Percentiles rank a stretch among this genome's conserved stretches.
Evolutionary conservation across 2,888 invertebrate genomes (phyloP).

Genomic region (Dicycla oo): DNA sequence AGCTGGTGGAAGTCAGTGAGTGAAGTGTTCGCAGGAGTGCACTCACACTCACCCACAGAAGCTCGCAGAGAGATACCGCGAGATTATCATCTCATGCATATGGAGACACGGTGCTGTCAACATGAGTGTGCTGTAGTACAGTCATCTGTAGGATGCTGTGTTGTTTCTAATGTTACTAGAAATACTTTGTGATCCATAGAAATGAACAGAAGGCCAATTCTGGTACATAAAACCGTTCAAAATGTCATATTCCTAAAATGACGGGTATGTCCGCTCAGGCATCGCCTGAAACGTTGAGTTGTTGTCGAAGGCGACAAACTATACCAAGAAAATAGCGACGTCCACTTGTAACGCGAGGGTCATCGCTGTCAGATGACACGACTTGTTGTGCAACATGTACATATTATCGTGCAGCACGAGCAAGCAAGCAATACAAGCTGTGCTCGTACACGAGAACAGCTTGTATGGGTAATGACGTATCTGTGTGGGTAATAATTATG

Average conservation of each 20-base stretch:
- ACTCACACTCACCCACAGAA: slow-evolving; percentile 3
- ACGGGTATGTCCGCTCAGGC: no score
- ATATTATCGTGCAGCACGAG: no score
- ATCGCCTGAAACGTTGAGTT: background rate
- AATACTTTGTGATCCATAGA: background rate
- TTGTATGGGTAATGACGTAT: no score
- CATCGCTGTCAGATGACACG: background rate
- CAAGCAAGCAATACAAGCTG: no score
- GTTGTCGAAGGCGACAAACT: background rate
- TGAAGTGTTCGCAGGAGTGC: slow-evolving; percentile 9
- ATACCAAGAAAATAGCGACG: background rate
- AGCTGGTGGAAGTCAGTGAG: slow-evolving; percentile 15
- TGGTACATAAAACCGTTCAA: background rate
- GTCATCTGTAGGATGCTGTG: slow-evolving; percentile 4
- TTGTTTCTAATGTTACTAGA: background rate
- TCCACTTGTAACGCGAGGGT: slow-evolving; percentile 6
- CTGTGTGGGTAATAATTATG: no score
- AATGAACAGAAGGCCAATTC: background rate
- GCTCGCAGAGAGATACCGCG: background rate
- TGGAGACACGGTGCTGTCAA: slow-evolving; percentile 7
- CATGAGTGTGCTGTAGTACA: background rate
- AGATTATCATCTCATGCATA: slow-evolving; percentile 55
- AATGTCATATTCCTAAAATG: no score
- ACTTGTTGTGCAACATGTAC: no score
- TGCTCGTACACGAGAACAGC: no score